Percentiles rank a stretch among this genome's conserved stretches.
Evolutionary conservation across 2,113 vertebrate genomes (phyloP).

Genomic region (Alectura lathami): DNA sequence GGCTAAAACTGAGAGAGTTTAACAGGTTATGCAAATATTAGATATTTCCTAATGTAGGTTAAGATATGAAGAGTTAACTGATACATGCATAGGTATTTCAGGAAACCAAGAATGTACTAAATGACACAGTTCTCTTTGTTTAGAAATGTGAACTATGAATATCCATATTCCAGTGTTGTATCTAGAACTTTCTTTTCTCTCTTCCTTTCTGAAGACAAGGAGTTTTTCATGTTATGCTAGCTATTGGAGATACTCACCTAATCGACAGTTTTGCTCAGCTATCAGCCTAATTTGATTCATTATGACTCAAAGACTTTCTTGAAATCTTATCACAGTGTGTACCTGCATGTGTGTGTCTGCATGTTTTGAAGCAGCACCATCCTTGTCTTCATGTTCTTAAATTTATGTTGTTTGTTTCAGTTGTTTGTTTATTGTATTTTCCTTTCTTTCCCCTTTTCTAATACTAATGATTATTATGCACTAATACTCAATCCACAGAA

Average conservation of each 20-base stretch:
- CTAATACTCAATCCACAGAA: neutral
- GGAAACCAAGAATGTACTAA: neutral
- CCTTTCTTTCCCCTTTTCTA: neutral
- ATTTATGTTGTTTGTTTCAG: neutral
- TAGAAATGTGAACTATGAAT: neutral
- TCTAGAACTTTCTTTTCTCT: conserved; percentile 1
- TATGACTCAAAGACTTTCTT: conserved; percentile 3
- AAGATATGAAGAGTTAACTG: neutral
- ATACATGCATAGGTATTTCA: neutral
- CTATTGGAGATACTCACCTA: neutral
- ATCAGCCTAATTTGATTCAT: conserved; percentile 43
- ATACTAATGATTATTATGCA: no score
- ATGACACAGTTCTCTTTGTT: neutral
- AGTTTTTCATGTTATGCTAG: neutral
- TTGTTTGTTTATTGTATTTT: neutral
- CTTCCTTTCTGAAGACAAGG: neutral
- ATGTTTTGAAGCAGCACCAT: neutral
- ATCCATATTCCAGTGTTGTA: neutral
- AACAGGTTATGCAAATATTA: neutral
- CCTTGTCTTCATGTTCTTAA: neutral
- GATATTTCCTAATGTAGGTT: neutral
- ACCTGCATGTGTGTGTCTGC: neutral
- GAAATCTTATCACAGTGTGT: neutral
- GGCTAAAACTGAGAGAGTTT: neutral
- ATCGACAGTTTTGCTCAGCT: conserved; percentile 30